phyloP scores from a whole-genome alignment of 2,888 invertebrate genomes.

The Eristalis pertinax region DNA sequence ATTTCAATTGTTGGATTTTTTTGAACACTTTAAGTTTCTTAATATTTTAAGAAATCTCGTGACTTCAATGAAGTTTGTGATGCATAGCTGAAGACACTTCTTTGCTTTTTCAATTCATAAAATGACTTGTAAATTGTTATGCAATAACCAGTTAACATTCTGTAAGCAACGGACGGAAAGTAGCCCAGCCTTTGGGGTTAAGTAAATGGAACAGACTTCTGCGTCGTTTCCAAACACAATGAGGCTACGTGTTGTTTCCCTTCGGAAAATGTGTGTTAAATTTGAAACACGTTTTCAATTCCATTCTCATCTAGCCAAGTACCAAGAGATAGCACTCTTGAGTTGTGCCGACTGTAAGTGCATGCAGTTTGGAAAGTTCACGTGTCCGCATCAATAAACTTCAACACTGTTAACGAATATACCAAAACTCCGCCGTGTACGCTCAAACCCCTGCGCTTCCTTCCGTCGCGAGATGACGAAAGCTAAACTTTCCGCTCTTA shows the following conservation, averaged over 20 bases:
- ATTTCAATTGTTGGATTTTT: too few species aligned
- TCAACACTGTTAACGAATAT: constrained; percentile 64
- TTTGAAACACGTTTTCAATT: constrained; percentile 53
- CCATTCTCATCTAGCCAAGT: constrained; percentile 9
- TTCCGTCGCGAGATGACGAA: constrained; percentile 25
- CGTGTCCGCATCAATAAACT: constrained; percentile 60
- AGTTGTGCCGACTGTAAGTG: constrained; percentile 6
- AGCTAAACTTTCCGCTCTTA: constrained; percentile 30
- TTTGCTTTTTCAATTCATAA: too few species aligned
- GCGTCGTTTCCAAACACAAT: not conserved
- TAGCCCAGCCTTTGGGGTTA: too few species aligned
- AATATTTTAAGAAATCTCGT: too few species aligned
- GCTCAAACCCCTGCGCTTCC: not conserved
- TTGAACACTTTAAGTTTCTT: too few species aligned
- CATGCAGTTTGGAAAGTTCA: constrained; percentile 54
- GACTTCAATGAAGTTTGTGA: too few species aligned
- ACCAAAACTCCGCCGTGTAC: constrained; percentile 49
- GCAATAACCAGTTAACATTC: too few species aligned
- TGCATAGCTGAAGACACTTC: too few species aligned
- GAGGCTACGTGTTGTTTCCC: not conserved
- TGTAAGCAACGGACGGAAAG: too few species aligned
- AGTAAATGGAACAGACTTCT: too few species aligned
- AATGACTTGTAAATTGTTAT: too few species aligned
- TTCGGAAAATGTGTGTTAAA: not conserved
- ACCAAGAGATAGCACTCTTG: constrained; percentile 19